These are phyloP conservation scores for Phaedon cochleariae DNA, from an alignment of 2,888 invertebrate genomes.

Conservation along the genomic window DNA sequence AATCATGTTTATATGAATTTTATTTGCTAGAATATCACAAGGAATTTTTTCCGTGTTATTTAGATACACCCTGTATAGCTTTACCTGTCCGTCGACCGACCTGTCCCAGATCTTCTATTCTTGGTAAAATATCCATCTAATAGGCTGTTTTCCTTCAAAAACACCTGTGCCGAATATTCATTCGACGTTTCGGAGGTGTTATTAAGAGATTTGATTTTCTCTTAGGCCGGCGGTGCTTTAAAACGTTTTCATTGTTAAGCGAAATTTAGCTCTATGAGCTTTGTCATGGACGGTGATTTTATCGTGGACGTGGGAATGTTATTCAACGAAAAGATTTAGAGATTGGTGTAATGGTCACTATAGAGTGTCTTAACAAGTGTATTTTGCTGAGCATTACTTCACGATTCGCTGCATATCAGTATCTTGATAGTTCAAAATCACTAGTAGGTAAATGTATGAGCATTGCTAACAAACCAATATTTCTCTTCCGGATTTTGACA, in stretches of 20 bases:
- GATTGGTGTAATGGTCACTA: slow-evolving; percentile 28
- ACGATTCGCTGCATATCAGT: slow-evolving; percentile 23
- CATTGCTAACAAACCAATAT: too few species aligned
- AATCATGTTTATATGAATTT: too few species aligned
- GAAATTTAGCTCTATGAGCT: slow-evolving; percentile 23
- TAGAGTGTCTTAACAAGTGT: slow-evolving; percentile 29
- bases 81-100: too few species aligned
- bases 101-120: not conserved
- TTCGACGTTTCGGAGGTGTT: slow-evolving; percentile 38
- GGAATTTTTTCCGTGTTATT: too few species aligned
- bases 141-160: not conserved
- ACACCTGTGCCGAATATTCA: slow-evolving; percentile 24
- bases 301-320: slow-evolving; percentile 25
- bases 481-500: too few species aligned
- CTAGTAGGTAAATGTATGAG: too few species aligned
- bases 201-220: slow-evolving; percentile 52
- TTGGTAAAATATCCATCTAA: not conserved
- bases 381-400: slow-evolving; percentile 8
- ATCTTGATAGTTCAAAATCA: slow-evolving; percentile 25
- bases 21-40: too few species aligned
- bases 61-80: too few species aligned
- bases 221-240: slow-evolving; percentile 47
- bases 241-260: slow-evolving; percentile 46
- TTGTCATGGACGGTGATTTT: slow-evolving; percentile 41
- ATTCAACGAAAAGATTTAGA: too few species aligned